These are phyloP conservation scores for Berghia stephanieae DNA, from an alignment of 1,140 invertebrate species.

Conservation along the genomic window DNA sequence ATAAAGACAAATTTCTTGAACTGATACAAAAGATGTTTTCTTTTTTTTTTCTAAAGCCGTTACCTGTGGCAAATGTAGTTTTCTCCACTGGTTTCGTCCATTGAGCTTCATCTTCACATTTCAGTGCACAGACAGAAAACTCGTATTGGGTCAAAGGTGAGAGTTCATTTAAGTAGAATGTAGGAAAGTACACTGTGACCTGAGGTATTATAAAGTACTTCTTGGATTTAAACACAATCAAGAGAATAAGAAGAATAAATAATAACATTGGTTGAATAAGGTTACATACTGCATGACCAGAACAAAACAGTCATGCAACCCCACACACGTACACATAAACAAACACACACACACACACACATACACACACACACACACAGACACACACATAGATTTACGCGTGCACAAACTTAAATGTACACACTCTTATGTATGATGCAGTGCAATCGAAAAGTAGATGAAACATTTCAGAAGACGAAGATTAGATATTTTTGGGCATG, in stretches of 20 bases:
- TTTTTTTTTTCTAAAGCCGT: not conserved
- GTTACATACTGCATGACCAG: not conserved
- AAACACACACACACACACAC: constrained; percentile 1
- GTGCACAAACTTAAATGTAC: no score
- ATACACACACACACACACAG: constrained; percentile 10
- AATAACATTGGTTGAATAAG: not conserved
- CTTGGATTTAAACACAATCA: no score
- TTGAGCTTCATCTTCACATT: constrained; percentile 81
- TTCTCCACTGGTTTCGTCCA: constrained; percentile 95
- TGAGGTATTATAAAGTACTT: no score
- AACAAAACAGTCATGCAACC: not conserved
- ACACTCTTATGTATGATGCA: no score
- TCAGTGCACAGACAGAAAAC: constrained; percentile 91
- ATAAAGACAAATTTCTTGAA: no score
- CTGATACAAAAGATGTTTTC: not conserved
- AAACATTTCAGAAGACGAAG: no score
- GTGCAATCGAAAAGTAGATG: no score
- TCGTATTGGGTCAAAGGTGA: constrained; percentile 74
- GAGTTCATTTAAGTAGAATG: constrained; percentile 27
- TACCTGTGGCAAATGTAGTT: constrained; percentile 71
- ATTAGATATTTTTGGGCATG: no score
- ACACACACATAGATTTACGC: not conserved
- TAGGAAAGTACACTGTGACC: constrained; percentile 22
- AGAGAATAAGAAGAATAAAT: no score
- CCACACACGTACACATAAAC: not conserved